phyloP scores from a whole-genome alignment of 2,113 vertebrate genomes.

The Helogale parvula region DNA sequence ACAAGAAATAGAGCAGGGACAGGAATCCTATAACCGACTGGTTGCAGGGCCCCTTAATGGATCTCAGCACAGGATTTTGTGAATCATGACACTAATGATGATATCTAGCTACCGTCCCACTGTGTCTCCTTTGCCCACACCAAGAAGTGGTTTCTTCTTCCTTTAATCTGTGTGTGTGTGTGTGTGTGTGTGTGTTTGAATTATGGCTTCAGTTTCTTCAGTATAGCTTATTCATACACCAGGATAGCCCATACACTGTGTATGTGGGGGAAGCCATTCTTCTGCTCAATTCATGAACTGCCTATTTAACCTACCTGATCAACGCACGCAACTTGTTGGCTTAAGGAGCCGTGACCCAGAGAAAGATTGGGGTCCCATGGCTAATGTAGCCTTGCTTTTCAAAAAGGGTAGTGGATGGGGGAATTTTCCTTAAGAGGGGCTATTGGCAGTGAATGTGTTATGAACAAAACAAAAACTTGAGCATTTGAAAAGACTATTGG shows the following conservation, averaged over 20 bases:
- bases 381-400: not conserved
- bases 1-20: not conserved
- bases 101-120: not conserved
- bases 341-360: not conserved
- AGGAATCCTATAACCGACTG: not conserved
- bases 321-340: not conserved
- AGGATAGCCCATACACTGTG: accelerated
- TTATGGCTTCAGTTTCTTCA: not conserved
- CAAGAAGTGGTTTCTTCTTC: not conserved
- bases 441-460: not conserved
- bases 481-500: not conserved
- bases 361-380: not conserved
- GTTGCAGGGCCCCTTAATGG: no score
- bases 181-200: not conserved
- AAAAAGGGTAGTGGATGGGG: not conserved
- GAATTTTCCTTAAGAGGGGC: not conserved
- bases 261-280: not conserved
- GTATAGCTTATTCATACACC: not conserved
- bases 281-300: not conserved
- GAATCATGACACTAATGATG: not conserved
- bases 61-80: not conserved
- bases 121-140: not conserved
- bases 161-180: not conserved
- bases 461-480: not conserved
- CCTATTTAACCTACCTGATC: not conserved